phyloP scores from a whole-genome alignment of 2,797 vertebrate genomes.

The Sardinella longiceps region DNA sequence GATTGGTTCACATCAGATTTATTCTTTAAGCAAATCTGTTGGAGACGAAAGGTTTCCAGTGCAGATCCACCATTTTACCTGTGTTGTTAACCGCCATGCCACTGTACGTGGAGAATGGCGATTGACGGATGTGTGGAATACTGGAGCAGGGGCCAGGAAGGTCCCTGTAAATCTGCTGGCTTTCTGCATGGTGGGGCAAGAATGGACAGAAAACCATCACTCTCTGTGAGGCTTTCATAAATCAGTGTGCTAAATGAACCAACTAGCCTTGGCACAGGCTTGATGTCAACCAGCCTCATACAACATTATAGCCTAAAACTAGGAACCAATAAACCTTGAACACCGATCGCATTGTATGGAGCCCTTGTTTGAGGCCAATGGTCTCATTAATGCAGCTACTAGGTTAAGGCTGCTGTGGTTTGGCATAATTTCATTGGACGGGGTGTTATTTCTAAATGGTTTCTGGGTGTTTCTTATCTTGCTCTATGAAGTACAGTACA shows the following conservation, averaged over 20 bases:
- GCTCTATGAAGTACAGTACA: background rate
- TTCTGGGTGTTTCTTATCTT: background rate
- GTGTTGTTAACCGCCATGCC: background rate
- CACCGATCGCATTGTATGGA: background rate
- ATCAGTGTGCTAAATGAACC: conserved; percentile 64
- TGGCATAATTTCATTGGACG: conserved; percentile 5
- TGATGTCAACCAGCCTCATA: conserved; percentile 45
- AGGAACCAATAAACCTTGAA: conserved; percentile 3
- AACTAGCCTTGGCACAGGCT: conserved; percentile 51
- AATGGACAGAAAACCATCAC: conserved; percentile 47
- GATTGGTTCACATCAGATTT: no score
- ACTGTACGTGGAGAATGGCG: conserved; percentile 35
- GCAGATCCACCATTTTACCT: background rate
- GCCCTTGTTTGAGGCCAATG: conserved; percentile 19
- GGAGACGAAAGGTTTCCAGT: background rate
- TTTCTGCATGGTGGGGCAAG: conserved; percentile 64
- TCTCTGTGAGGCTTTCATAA: conserved; percentile 58
- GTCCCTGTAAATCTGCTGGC: conserved; percentile 64
- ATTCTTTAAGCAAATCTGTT: background rate
- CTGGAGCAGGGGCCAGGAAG: conserved; percentile 45
- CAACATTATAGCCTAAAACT: conserved; percentile 30
- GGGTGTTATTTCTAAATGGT: conserved; percentile 3
- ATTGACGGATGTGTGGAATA: conserved; percentile 58
- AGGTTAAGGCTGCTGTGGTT: conserved; percentile 11
- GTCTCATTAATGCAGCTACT: conserved; percentile 6